Percentiles rank a stretch among this genome's conserved stretches.
Evolutionary conservation across 64 coral and sea anemone genomes (phyloP).

Genomic region (Platygyra sinensis): DNA sequence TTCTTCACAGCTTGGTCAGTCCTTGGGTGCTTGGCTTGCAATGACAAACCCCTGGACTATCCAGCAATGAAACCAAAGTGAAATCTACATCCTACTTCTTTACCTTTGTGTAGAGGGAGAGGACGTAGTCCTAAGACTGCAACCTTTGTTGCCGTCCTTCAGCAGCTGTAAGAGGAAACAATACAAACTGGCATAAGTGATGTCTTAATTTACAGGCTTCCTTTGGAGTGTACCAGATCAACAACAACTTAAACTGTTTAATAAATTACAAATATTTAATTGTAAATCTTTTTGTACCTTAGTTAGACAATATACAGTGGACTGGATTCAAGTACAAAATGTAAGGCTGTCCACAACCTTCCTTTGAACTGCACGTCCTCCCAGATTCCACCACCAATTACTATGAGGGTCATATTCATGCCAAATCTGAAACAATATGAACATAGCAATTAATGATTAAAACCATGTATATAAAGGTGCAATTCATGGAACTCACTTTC

Average conservation of each 20-base stretch:
- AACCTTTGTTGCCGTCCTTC: slow-evolving; percentile 91
- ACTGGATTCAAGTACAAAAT: too few relatives aligned
- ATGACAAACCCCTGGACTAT: too few relatives aligned
- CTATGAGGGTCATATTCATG: slow-evolving; percentile 93
- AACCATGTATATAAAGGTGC: too few relatives aligned
- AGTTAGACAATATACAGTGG: too few relatives aligned
- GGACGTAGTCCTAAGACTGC: slow-evolving; percentile 95
- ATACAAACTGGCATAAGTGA: neutral
- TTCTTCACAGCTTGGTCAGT: too few relatives aligned
- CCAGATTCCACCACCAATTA: slow-evolving; percentile 98
- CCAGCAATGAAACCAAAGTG: neutral
- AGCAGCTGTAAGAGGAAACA: slow-evolving; percentile 63
- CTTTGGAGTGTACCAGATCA: neutral
- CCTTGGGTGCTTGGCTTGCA: too few relatives aligned
- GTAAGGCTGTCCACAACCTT: slow-evolving; percentile 56
- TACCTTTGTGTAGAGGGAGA: slow-evolving; percentile 86
- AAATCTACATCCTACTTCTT: neutral
- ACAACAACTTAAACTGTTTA: too few relatives aligned
- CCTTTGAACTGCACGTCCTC: slow-evolving; percentile 88
- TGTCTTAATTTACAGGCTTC: neutral
- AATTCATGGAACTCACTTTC: too few relatives aligned
- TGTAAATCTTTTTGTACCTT: too few relatives aligned
- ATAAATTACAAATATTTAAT: too few relatives aligned
- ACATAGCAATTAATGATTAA: neutral
- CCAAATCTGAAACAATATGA: neutral